A percentile compares a stretch with the other conserved stretches of the same genome.
Conservation (phyloP, 1,140 invertebrate genomes). For the Lanistes nyassanus region DNA sequence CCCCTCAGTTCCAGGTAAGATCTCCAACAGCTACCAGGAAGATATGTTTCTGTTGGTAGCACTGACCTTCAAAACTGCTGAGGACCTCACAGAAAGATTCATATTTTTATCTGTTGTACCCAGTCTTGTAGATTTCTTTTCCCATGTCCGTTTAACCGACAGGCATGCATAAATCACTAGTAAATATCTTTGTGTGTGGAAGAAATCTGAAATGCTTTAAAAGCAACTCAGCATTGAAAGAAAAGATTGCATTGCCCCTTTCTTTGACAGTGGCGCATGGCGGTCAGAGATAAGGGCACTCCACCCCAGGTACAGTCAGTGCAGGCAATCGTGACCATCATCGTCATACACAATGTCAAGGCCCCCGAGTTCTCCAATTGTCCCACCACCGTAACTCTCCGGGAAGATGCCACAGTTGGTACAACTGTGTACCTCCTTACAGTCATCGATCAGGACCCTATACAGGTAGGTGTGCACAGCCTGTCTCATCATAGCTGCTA, state of each 20-base stretch:
- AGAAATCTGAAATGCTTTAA: not conserved
- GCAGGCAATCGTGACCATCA: conserved; percentile 32
- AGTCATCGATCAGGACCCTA: not conserved
- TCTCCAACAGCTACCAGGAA: not conserved
- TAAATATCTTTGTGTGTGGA: no score
- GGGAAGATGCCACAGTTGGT: not conserved
- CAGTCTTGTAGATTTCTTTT: no score
- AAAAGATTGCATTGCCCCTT: not conserved
- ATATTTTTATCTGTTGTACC: no score
- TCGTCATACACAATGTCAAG: conserved; percentile 29
- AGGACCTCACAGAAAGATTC: no score
- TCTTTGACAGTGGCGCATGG: conserved; percentile 28
- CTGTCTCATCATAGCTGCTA: no score
- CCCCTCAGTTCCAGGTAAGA: conserved; percentile 11
- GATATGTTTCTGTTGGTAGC: not conserved
- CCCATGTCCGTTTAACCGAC: no score
- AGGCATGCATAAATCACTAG: no score
- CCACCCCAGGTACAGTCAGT: conserved; percentile 14
- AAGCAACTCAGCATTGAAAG: not conserved
- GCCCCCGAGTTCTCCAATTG: conserved; percentile 32
- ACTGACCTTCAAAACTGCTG: no score
- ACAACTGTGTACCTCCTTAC: not conserved
- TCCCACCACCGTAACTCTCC: not conserved
- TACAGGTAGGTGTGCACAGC: not conserved
- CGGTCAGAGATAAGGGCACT: conserved; percentile 34